These are phyloP conservation scores for Drosophila aldrichi DNA, from an alignment of 2,888 invertebrate species.

Conservation along the genomic window DNA sequence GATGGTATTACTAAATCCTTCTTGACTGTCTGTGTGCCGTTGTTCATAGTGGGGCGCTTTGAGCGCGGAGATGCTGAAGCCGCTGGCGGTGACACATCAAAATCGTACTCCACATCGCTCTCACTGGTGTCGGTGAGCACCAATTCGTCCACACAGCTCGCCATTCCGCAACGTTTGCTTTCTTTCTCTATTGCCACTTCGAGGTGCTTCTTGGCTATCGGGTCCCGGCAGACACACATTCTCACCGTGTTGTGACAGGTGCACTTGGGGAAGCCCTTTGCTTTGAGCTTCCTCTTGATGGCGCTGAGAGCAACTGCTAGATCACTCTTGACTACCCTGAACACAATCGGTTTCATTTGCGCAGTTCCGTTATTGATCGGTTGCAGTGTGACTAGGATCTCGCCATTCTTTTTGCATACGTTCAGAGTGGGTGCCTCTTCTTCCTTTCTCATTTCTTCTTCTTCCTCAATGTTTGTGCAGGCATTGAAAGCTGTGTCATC, in stretches of 20 bases:
- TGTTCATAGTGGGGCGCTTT: constrained; percentile 86
- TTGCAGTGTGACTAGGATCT: constrained; percentile 87
- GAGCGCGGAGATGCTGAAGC: constrained; percentile 87
- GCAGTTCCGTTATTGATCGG: constrained; percentile 20
- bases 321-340: constrained; percentile 88
- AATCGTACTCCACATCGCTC: constrained; percentile 88
- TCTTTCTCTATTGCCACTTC: constrained; percentile 86
- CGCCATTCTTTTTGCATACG: constrained; percentile 88
- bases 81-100: constrained; percentile 90
- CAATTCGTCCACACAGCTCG: constrained; percentile 70
- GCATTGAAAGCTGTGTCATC: constrained; percentile 57
- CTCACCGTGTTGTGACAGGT: constrained; percentile 86
- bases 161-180: constrained; percentile 63
- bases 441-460: constrained; percentile 24
- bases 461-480: constrained; percentile 82
- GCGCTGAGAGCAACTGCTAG: constrained; percentile 85
- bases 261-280: constrained; percentile 87
- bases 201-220: constrained; percentile 84
- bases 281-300: constrained; percentile 86
- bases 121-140: constrained; percentile 83
- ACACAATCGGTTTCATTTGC: constrained; percentile 87
- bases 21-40: constrained; percentile 87
- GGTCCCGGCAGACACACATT: constrained; percentile 78
- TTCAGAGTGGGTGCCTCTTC: constrained; percentile 87
- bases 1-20: constrained; percentile 84